A percentile compares a stretch with the other conserved stretches of the same genome.
These are phyloP conservation scores for Dinocampus coccinellae DNA, from an alignment of 2,888 invertebrate genomes.

Conservation along the genomic window DNA sequence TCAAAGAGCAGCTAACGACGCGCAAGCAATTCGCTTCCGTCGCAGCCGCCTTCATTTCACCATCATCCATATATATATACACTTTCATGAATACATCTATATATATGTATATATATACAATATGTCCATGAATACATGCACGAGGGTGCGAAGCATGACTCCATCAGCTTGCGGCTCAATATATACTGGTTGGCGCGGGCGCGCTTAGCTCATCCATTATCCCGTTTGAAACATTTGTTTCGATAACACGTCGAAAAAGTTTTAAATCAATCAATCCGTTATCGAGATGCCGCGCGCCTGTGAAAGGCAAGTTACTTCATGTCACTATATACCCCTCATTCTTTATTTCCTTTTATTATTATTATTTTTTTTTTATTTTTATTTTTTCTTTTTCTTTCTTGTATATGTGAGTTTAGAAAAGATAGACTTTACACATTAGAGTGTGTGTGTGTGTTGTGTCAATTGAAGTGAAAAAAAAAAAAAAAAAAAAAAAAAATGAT, in stretches of 20 bases:
- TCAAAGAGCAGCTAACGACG: constrained; percentile 37
- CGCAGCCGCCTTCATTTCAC: constrained; percentile 14
- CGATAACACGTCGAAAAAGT: constrained; percentile 40
- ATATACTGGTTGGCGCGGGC: not conserved
- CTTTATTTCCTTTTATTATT: not conserved
- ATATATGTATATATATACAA: not conserved
- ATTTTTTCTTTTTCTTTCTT: not conserved
- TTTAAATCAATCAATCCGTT: constrained; percentile 45
- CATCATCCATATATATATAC: not conserved
- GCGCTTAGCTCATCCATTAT: constrained; percentile 39
- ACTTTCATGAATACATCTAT: not conserved
- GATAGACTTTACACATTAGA: not conserved
- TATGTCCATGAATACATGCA: not conserved
- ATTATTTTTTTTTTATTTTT: not conserved
- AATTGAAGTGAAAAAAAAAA: not conserved
- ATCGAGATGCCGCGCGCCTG: constrained; percentile 29
- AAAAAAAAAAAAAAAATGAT: constrained; percentile 31
- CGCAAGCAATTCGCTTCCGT: constrained; percentile 33
- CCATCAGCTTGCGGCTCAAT: not conserved
- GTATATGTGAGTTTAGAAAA: too few relatives aligned
- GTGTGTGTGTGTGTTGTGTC: not conserved
- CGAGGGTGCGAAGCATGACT: not conserved
- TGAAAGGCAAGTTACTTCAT: constrained; percentile 36
- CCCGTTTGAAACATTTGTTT: constrained; percentile 35
- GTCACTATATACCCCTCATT: not conserved